These are phyloP conservation scores for Neoseiulus cucumeris DNA, from an alignment of 1,140 invertebrate species.

Conservation along the genomic window DNA sequence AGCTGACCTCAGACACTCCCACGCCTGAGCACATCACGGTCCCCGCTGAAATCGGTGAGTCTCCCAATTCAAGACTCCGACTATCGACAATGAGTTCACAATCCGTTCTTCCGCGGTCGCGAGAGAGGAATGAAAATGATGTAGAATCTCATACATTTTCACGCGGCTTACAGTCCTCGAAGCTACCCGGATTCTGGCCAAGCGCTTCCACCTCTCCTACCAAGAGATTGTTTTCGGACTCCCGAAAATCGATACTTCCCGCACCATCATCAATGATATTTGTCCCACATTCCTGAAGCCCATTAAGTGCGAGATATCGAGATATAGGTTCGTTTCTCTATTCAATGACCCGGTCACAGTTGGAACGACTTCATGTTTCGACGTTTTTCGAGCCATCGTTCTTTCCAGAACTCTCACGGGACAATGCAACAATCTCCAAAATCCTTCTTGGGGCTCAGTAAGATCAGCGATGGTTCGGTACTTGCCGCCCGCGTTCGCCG, in stretches of 20 bases:
- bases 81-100: background rate
- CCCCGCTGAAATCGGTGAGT: conserved; percentile 19
- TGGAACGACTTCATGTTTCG: background rate
- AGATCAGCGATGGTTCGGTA: conserved; percentile 43
- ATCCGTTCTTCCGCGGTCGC: background rate
- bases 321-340: conserved; percentile 15
- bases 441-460: conserved; percentile 74
- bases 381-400: background rate
- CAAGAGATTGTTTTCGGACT: conserved; percentile 69
- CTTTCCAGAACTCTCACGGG: conserved; percentile 68
- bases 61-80: background rate
- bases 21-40: conserved; percentile 20
- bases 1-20: conserved; percentile 21
- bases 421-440: conserved; percentile 71
- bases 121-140: background rate
- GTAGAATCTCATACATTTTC: background rate
- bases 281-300: conserved; percentile 68
- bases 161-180: conserved; percentile 38
- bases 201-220: conserved; percentile 59
- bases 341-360: background rate
- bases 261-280: conserved; percentile 60
- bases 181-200: conserved; percentile 57
- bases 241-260: conserved; percentile 68
- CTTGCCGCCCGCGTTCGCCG: conserved; percentile 29
- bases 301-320: conserved; percentile 43